phyloP scores from a whole-genome alignment of 2,797 vertebrate genomes.

The Scarus forsteni region DNA sequence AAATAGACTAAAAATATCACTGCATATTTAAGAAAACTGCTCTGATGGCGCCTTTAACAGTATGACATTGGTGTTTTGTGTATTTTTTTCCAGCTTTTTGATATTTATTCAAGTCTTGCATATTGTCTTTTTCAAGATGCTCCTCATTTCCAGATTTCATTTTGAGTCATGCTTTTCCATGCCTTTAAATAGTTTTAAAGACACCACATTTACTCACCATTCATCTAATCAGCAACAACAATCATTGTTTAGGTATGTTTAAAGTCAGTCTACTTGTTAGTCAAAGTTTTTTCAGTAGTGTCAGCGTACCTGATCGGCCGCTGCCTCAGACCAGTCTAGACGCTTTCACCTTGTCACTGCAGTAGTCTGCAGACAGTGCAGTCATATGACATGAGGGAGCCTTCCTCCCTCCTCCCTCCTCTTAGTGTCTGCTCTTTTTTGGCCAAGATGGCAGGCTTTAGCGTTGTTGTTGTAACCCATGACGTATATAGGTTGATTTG shows the following conservation, averaged over 20 bases:
- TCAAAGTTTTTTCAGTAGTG: conserved; percentile 7
- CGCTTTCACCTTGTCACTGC: conserved; percentile 75
- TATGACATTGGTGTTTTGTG: neutral
- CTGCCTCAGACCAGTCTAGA: conserved; percentile 69
- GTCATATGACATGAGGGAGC: conserved; percentile 76
- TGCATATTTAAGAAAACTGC: neutral
- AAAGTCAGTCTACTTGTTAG: neutral
- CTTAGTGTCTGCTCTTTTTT: conserved; percentile 60
- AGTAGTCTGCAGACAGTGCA: conserved; percentile 72
- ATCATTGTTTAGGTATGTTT: neutral
- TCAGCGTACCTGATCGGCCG: conserved; percentile 33
- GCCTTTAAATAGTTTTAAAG: neutral
- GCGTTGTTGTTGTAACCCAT: conserved; percentile 54
- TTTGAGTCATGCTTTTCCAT: neutral
- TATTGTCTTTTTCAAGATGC: neutral
- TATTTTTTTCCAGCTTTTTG: neutral
- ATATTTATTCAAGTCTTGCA: neutral
- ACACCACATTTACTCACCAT: neutral
- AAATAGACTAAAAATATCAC: too few relatives aligned
- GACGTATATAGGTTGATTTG: conserved; percentile 53
- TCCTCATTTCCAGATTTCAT: neutral
- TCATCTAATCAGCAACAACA: neutral
- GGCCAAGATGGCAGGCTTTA: conserved; percentile 76
- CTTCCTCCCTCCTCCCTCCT: conserved; percentile 49
- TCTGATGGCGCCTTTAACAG: neutral